A percentile compares a stretch with the other conserved stretches of the same genome.
Conservation (phyloP, 2,113 vertebrate species). For the Colistium nudipinnis region DNA sequence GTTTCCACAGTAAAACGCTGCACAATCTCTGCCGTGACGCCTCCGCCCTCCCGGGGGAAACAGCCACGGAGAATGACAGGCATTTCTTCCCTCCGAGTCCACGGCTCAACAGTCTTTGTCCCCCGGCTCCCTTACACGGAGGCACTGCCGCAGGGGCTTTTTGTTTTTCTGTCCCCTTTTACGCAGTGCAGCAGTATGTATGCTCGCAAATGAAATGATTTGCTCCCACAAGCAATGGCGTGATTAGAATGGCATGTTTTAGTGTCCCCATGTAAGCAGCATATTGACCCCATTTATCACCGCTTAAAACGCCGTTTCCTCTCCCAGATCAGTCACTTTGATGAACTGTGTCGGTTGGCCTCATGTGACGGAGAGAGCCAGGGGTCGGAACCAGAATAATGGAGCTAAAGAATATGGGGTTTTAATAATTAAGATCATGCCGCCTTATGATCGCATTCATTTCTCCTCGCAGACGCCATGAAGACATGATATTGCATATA, state of each 20-base stretch:
- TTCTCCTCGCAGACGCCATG: conserved; percentile 30
- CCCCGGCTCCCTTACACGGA: conserved; percentile 22
- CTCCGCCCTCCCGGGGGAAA: conserved; percentile 24
- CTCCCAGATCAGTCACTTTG: conserved; percentile 57
- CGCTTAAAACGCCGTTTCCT: conserved; percentile 59
- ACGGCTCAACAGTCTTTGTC: conserved; percentile 27
- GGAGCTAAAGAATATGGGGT: conserved; percentile 67
- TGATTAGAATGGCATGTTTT: conserved; percentile 73
- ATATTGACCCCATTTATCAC: conserved; percentile 71
- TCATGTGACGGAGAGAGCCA: conserved; percentile 12
- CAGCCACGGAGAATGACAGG: conserved; percentile 47
- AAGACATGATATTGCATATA: conserved; percentile 60
- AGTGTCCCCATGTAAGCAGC: conserved; percentile 50
- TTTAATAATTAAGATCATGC: conserved; percentile 75
- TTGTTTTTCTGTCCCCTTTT: conserved; percentile 1
- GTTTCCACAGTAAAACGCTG: conserved; percentile 49
- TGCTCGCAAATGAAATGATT: conserved; percentile 60
- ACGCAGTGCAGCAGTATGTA: conserved; percentile 48
- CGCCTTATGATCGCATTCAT: conserved; percentile 56
- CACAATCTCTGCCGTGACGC: conserved; percentile 28
- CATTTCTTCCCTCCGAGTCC: conserved; percentile 28
- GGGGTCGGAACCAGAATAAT: conserved; percentile 51
- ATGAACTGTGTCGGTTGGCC: conserved; percentile 57
- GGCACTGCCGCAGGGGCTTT: conserved; percentile 5
- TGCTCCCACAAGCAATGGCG: conserved; percentile 43